Percentiles rank a stretch among this genome's conserved stretches.
Evolutionary conservation across 2,113 vertebrate genomes (phyloP).

Genomic region (Sorex fumeus): DNA sequence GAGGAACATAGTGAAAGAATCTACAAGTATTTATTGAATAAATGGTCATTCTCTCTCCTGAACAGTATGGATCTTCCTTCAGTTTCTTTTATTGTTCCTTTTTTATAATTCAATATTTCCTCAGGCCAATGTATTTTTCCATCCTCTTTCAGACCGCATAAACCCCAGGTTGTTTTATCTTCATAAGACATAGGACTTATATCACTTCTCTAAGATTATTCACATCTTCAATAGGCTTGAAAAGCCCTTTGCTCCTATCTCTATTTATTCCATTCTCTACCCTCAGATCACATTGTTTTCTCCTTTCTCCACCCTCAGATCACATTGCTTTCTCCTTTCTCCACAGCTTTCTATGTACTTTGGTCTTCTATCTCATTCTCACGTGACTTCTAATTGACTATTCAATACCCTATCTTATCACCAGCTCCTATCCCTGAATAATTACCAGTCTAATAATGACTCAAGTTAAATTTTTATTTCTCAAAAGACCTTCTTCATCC

Average conservation of each 20-base stretch:
- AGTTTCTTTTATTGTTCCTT: no score
- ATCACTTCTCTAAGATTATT: background rate
- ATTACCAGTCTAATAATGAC: conserved; percentile 1
- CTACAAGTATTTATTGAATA: background rate
- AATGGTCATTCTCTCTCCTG: background rate
- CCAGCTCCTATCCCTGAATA: background rate
- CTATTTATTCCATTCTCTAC: background rate
- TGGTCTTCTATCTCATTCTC: background rate
- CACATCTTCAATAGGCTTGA: background rate
- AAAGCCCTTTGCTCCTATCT: background rate
- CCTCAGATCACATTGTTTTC: background rate
- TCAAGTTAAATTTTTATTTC: conserved; percentile 22
- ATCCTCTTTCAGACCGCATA: background rate
- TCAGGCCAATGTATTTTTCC: background rate
- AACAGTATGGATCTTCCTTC: background rate
- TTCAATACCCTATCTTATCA: background rate
- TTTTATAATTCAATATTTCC: conserved; percentile 18
- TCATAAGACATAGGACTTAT: conserved; percentile 16
- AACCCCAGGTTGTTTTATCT: background rate
- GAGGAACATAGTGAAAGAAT: background rate
- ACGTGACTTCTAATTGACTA: background rate
- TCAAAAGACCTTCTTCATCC: background rate
- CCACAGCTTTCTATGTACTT: background rate
- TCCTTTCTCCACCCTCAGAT: background rate
- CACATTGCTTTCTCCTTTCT: background rate